Base-by-base conservation (phyloP, 64 coral and sea anemone genomes). In the Hydrozoanthus tunicans region DNA sequence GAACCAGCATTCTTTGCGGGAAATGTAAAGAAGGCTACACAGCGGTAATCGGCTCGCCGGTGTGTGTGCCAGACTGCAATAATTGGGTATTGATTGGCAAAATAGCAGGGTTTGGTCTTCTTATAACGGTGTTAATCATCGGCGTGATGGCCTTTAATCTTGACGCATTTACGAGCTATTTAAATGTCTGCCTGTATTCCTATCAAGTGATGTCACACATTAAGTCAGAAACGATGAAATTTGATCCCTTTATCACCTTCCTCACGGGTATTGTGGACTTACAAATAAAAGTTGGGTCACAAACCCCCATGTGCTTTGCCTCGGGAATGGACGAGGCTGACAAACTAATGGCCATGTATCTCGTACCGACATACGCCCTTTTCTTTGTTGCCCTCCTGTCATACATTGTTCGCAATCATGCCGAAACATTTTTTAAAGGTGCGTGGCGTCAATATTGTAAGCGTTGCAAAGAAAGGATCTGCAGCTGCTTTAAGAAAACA, bases 171-270 rank as follows among this genome's bases (percentile, higher is more conserved):
- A 95, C 94, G 14, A 90, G 94, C 17, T 95, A 95, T 56, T 43
- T 95, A 6, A 95, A 95, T 43, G 94, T 85, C 57, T 95, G 85
- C 66, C 56, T 95, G 5, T 95, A 92, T 23, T 95, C 94, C 17
- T 95, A 95, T 58, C 94, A 95, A 51, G 91, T 95, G 5, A 95
- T 95, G 56, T 51, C 64, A 43, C 55, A 90, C 5, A 12, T 95
- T 7, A 83, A 75, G 53, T 82, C 91, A 59, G 94, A 88, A 51
- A 89, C 14, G 24, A 62, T 90, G 53, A 1, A 70, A 5, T 95
- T 95, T 58, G 84, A 90, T 70, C 7, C 6, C 17, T 90, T 95
- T 13, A 90, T 92, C 68, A 60, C 86, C 5, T 95, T 92, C 23
- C 5, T 95, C 4, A 95, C 82, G 4, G 86, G 77, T 27, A 53